phyloP scores from a whole-genome alignment of 35 echinoderm and acorn worm genomes.

The Acanthaster planci region DNA sequence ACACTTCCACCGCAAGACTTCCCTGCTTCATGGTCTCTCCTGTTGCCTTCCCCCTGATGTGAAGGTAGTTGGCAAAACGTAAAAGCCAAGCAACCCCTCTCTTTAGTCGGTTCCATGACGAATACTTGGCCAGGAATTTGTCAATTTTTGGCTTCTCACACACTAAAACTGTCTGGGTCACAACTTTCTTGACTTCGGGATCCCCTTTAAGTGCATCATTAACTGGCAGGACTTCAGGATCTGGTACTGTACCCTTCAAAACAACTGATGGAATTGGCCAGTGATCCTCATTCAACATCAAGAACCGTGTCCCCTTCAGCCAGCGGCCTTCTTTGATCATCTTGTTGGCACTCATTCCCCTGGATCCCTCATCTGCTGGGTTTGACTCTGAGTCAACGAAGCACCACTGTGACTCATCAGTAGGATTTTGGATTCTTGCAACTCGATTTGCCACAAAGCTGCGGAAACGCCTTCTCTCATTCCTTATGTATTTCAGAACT shows the following conservation, averaged over 20 bases:
- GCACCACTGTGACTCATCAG: conserved; percentile 12
- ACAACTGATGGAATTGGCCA: conserved; percentile 5
- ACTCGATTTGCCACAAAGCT: conserved; percentile 49
- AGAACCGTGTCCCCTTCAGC: conserved; percentile 46
- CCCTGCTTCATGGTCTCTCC: not conserved
- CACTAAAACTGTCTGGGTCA: too few species aligned
- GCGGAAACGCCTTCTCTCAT: conserved; percentile 21
- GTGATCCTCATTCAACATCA: conserved; percentile 20
- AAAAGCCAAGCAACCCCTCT: conserved; percentile 40
- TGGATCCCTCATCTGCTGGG: conserved; percentile 43
- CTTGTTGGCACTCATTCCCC: conserved; percentile 10
- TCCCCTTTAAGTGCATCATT: not conserved
- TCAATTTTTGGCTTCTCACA: too few species aligned
- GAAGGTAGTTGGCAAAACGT: conserved; percentile 7
- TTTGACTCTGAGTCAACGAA: conserved; percentile 22
- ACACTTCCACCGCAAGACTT: conserved; percentile 15
- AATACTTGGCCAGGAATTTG: conserved; percentile 33
- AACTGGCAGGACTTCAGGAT: not conserved
- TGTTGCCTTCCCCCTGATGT: not conserved
- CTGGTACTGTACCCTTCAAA: not conserved
- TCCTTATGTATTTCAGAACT: conserved; percentile 53
- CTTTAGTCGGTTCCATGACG: conserved; percentile 40
- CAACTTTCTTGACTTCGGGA: not conserved
- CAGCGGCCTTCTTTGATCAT: not conserved
- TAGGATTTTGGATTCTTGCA: conserved; percentile 15